phyloP scores from a whole-genome alignment of 2,888 invertebrate species.

The Atethmia centrago region DNA sequence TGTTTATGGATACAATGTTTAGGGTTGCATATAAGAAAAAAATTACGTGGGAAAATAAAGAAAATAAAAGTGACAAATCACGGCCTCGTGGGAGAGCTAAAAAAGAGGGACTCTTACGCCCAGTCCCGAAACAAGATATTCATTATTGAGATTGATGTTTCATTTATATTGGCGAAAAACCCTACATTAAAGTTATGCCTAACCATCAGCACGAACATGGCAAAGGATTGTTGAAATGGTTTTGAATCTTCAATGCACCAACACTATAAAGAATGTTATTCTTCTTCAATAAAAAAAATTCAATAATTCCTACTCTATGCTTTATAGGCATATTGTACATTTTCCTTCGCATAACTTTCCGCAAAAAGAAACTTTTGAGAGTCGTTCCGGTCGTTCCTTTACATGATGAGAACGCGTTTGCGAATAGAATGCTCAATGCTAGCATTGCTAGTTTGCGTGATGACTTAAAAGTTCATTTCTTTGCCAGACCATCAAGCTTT shows the following conservation, averaged over 20 bases:
- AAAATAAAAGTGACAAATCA: too few relatives aligned
- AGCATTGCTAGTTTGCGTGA: not conserved
- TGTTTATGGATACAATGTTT: conserved; percentile 50
- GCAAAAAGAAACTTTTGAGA: not conserved
- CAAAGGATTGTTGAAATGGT: too few relatives aligned
- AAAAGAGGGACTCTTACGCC: too few relatives aligned
- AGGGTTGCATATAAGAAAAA: conserved; percentile 32
- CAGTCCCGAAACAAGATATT: too few relatives aligned
- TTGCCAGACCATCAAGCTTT: not conserved
- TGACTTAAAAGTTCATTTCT: not conserved
- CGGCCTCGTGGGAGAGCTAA: too few relatives aligned
- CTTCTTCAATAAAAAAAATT: not conserved
- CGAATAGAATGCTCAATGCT: not conserved
- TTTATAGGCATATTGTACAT: not conserved
- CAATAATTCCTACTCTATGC: not conserved
- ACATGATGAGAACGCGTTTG: not conserved
- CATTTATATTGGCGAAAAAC: too few relatives aligned
- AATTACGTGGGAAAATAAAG: too few relatives aligned
- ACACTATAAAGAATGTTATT: too few relatives aligned
- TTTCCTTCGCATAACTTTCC: not conserved
- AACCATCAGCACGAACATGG: too few relatives aligned
- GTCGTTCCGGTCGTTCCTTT: conserved; percentile 23
- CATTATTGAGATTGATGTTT: too few relatives aligned
- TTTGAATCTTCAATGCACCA: too few relatives aligned
- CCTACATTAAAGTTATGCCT: too few relatives aligned